These are phyloP conservation scores for Tinea semifulvella DNA, from an alignment of 2,888 invertebrate genomes.

Conservation along the genomic window DNA sequence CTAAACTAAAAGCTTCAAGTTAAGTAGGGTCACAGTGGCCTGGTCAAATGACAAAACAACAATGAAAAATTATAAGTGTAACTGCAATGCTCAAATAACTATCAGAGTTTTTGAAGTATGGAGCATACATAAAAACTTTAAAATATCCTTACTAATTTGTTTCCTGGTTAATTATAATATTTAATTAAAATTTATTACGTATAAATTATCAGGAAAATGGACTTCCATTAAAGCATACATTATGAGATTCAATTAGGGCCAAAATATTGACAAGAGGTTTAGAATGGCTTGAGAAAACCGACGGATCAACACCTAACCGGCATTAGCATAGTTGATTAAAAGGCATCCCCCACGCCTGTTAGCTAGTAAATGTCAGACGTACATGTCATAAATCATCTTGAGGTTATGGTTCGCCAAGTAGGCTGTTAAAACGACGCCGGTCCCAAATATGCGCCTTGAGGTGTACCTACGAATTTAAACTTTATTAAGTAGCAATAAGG, in stretches of 20 bases:
- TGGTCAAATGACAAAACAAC: too few species aligned
- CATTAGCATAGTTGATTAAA: slow-evolving; percentile 66
- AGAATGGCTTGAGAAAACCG: slow-evolving; percentile 32
- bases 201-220: slow-evolving; percentile 23
- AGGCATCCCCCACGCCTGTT: slow-evolving; percentile 54
- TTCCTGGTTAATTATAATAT: neutral
- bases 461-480: slow-evolving; percentile 22
- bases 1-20: too few species aligned
- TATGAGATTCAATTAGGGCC: slow-evolving; percentile 53
- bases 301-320: slow-evolving; percentile 48
- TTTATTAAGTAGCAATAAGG: slow-evolving; percentile 22
- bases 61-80: too few species aligned
- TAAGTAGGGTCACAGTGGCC: too few species aligned
- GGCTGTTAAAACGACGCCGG: neutral
- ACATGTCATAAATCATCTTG: slow-evolving; percentile 64
- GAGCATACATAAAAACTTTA: too few species aligned
- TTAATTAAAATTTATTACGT: neutral
- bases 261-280: slow-evolving; percentile 53
- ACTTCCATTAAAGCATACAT: slow-evolving; percentile 51
- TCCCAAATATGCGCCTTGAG: neutral
- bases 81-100: too few species aligned
- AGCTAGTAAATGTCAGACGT: slow-evolving; percentile 62
- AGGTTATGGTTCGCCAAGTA: slow-evolving; percentile 52
- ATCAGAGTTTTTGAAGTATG: too few species aligned
- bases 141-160: neutral